Percentiles rank a stretch among this genome's conserved stretches.
Conservation (phyloP, 2,888 invertebrate species). For the Drosophila lacicola region DNA sequence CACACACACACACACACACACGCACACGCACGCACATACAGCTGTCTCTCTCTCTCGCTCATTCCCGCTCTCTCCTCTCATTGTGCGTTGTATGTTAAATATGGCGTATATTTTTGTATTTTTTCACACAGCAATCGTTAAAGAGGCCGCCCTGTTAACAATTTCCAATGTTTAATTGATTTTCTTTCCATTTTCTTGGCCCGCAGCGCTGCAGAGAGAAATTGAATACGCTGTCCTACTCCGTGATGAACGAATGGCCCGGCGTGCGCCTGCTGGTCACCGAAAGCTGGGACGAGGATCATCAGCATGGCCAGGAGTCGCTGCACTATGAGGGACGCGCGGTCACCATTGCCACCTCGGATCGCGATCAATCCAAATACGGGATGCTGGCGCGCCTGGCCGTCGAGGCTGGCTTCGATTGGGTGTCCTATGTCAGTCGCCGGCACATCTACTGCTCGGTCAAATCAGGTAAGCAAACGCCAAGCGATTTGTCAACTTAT, state of each 20-base stretch:
- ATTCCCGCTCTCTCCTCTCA: conserved; percentile 13
- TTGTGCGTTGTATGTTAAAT: conserved; percentile 54
- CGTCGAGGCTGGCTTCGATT: conserved; percentile 98
- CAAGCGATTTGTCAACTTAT: conserved; percentile 35
- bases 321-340: conserved; percentile 98
- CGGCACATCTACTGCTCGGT: conserved; percentile 98
- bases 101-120: conserved; percentile 61
- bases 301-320: conserved; percentile 89
- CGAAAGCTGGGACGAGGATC: conserved; percentile 98
- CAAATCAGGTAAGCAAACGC: conserved; percentile 92
- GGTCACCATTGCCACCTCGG: conserved; percentile 97
- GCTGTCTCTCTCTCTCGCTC: conserved; percentile 28
- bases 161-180: conserved; percentile 40
- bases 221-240: conserved; percentile 96
- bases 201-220: conserved; percentile 96
- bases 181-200: conserved; percentile 8
- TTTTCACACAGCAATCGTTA: conserved; percentile 22
- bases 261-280: conserved; percentile 96
- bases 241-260: conserved; percentile 99
- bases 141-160: conserved; percentile 21
- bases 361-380: conserved; percentile 96
- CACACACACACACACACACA: conserved; percentile 30
- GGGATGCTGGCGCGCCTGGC: conserved; percentile 98
- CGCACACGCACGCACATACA: conserved; percentile 21
- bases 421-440: conserved; percentile 98